phyloP scores from a whole-genome alignment of 2,888 invertebrate genomes.

The Heliconius hortense region DNA sequence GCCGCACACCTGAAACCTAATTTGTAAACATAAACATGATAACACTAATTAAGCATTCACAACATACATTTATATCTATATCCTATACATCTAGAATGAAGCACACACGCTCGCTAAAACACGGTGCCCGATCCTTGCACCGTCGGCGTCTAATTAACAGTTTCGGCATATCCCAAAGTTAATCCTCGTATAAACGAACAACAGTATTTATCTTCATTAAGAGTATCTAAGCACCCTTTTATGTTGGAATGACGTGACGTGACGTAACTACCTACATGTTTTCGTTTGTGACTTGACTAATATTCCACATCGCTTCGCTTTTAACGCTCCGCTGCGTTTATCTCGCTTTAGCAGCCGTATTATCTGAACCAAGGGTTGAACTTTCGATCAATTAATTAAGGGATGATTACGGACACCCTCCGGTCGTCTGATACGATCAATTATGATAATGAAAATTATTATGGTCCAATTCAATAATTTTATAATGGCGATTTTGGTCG shows the following conservation, averaged over 20 bases:
- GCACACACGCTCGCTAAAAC: neutral
- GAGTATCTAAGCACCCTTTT: constrained; percentile 77
- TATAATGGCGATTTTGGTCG: constrained; percentile 46
- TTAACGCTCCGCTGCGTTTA: constrained; percentile 76
- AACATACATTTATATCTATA: neutral
- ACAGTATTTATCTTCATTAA: constrained; percentile 80
- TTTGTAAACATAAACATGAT: neutral
- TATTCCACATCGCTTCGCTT: constrained; percentile 77
- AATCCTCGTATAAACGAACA: constrained; percentile 75
- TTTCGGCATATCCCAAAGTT: constrained; percentile 70
- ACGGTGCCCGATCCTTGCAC: constrained; percentile 18
- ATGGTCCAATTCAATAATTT: constrained; percentile 63
- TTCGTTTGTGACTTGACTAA: constrained; percentile 75
- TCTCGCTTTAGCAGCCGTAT: constrained; percentile 74
- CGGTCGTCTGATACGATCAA: constrained; percentile 63
- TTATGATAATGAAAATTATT: constrained; percentile 72
- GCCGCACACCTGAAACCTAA: too few species aligned
- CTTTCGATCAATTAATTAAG: constrained; percentile 81
- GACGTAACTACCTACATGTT: constrained; percentile 73
- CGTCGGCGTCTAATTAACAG: constrained; percentile 44
- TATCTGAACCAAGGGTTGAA: constrained; percentile 76
- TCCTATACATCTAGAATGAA: neutral
- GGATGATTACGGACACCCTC: constrained; percentile 69
- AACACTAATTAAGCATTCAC: constrained; percentile 7
- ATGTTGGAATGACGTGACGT: constrained; percentile 66